phyloP scores from a whole-genome alignment of 35 echinoderm and acorn worm genomes.

The Nesometra sesokonis region DNA sequence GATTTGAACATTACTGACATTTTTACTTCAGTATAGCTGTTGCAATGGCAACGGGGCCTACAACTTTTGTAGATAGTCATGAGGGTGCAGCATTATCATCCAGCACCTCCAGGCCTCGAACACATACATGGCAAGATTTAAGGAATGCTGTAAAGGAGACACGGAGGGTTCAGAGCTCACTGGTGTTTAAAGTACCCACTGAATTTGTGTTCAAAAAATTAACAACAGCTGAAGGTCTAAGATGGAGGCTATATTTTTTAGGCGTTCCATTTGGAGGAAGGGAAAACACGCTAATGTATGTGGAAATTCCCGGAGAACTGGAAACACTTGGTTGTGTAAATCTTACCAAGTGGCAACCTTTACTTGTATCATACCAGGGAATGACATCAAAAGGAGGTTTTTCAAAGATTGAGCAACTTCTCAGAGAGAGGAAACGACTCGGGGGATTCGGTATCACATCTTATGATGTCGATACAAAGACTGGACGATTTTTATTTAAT shows the following conservation, averaged over 20 bases:
- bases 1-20: too few relatives aligned
- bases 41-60: conserved; percentile 79
- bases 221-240: conserved; percentile 11
- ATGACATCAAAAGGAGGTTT: conserved; percentile 49
- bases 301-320: conserved; percentile 19
- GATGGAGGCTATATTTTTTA: conserved; percentile 63
- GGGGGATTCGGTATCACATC: conserved; percentile 87
- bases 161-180: conserved; percentile 64
- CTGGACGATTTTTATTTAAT: conserved; percentile 72
- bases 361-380: conserved; percentile 77
- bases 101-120: neutral
- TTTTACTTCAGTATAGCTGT: neutral
- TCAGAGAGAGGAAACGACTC: conserved; percentile 80
- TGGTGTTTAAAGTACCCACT: conserved; percentile 63
- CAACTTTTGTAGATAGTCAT: conserved; percentile 32
- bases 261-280: conserved; percentile 74
- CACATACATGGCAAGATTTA: conserved; percentile 78
- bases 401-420: conserved; percentile 80
- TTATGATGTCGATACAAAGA: conserved; percentile 63
- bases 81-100: conserved; percentile 7
- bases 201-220: conserved; percentile 79
- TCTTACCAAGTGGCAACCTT: conserved; percentile 52
- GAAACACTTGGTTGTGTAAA: neutral
- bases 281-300: conserved; percentile 87
- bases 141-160: conserved; percentile 70